phyloP scores from a whole-genome alignment of 2,113 vertebrate genomes.

The Corvus cornix region DNA sequence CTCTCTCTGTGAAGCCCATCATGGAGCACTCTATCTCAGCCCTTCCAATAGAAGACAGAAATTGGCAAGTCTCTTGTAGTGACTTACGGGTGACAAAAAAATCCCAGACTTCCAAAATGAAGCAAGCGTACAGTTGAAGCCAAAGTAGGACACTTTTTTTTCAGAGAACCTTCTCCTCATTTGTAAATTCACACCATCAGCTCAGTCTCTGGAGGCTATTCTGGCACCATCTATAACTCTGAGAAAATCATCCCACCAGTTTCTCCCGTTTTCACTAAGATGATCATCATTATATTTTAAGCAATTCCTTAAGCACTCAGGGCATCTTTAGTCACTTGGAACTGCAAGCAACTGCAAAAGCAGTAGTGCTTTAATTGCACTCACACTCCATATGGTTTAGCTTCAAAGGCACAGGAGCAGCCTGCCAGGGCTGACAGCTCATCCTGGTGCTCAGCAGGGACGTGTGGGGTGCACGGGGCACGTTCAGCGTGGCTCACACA shows the following conservation, averaged over 20 bases:
- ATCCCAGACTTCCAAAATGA: neutral
- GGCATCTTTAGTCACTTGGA: neutral
- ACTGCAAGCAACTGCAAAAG: neutral
- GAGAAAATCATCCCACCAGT: neutral
- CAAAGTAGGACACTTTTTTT: neutral
- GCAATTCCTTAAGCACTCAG: neutral
- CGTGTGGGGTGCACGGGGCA: neutral
- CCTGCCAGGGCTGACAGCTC: neutral
- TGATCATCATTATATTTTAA: neutral
- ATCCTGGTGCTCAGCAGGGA: neutral
- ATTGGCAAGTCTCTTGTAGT: neutral
- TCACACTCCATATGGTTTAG: neutral
- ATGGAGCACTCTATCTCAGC: neutral
- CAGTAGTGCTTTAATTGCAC: neutral
- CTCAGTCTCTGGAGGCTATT: neutral
- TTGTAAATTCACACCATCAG: neutral
- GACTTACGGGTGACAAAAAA: neutral
- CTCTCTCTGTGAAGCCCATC: neutral
- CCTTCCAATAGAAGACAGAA: neutral
- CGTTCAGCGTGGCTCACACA: accelerated
- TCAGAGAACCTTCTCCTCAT: neutral
- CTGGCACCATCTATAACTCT: neutral
- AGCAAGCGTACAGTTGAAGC: neutral
- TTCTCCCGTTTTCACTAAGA: neutral
- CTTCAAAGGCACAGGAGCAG: neutral